These are phyloP conservation scores for Pseudolaguvia tuberculata DNA, from an alignment of 2,113 vertebrate species.

Conservation along the genomic window DNA sequence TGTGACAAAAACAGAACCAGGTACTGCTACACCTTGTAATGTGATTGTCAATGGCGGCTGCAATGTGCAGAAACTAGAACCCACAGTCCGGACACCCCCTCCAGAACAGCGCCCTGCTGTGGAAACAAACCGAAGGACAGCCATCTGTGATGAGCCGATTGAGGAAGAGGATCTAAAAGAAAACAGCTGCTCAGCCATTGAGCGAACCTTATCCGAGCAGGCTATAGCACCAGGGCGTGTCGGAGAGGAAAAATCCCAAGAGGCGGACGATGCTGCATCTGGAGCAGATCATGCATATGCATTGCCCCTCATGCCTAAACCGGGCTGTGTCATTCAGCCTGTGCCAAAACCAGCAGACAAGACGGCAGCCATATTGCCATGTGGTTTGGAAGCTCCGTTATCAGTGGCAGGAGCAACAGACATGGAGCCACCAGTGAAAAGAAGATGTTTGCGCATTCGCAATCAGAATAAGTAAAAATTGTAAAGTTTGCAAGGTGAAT, in stretches of 20 bases:
- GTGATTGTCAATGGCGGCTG: slow-evolving; percentile 87
- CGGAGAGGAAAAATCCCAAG: slow-evolving; percentile 74
- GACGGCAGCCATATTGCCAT: slow-evolving; percentile 82
- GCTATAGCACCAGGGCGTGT: slow-evolving; percentile 69
- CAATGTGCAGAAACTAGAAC: slow-evolving; percentile 29
- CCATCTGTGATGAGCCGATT: slow-evolving; percentile 47
- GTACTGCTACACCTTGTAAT: slow-evolving; percentile 81
- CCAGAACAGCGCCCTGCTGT: slow-evolving; percentile 53
- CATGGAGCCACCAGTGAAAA: slow-evolving; percentile 93
- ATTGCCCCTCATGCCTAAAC: slow-evolving; percentile 88
- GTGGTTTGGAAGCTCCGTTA: slow-evolving; percentile 83
- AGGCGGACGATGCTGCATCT: slow-evolving; percentile 77
- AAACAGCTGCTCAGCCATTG: slow-evolving; percentile 84
- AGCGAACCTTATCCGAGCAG: slow-evolving; percentile 74
- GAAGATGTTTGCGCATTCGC: slow-evolving; percentile 99
- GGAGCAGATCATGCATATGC: slow-evolving; percentile 93
- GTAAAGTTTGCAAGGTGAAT: slow-evolving; percentile 29
- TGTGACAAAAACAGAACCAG: slow-evolving; percentile 65
- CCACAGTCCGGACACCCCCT: slow-evolving; percentile 65
- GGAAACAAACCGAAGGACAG: slow-evolving; percentile 60
- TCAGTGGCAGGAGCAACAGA: slow-evolving; percentile 85
- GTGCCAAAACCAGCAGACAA: slow-evolving; percentile 95
- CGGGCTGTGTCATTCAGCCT: slow-evolving; percentile 96
- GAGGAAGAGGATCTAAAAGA: slow-evolving; percentile 93
- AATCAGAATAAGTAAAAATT: slow-evolving; percentile 95